Base-by-base conservation (phyloP, 2,113 vertebrate species). In the Lepus americanus region DNA sequence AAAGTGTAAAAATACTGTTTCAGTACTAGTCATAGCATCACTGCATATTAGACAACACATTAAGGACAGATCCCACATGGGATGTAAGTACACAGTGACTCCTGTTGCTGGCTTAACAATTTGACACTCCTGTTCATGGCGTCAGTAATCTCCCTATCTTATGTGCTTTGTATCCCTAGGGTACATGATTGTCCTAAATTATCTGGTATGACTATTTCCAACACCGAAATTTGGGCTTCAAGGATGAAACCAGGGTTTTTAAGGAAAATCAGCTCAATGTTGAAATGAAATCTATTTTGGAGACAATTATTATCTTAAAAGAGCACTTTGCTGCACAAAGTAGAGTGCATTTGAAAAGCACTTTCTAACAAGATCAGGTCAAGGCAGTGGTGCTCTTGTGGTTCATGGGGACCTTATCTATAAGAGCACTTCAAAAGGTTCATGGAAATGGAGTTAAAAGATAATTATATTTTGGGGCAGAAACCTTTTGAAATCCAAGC, bases 241-340 rank as follows among this genome's bases (percentile, higher is more conserved):
- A 81, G 36, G 49, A 64, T 83, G 1, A 83, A 93, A 83, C 87
- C 44, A 70, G 67, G 66, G 7, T 70, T 96, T 94, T 84, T 63
- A 73, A 76, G 23, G 87, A 76, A 89, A 70, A 66, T 14, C 91
- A 36, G 11, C 10, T 89, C 25, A 49, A 0, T 53, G 39, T 33
- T 94, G 51, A 44, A 27, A 31, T 80, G 23, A 93, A 79, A 13
- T 80, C 39, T 79, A 36, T 59, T 80, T 17, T 80, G 72, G 44
- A 64, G 39, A 86, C 7, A 27, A 81, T 85, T n/a, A 29, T 95
- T 91, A 94, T 33, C 77, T 76, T 72, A 81, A 85, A 92, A 76
- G 64, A 85, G 11, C 89, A 94, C 61, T 77, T 90, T 31, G 3
- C 70, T 73, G 33, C 17, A 39, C 49, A 89, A 94, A 92, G 55